phyloP scores from a whole-genome alignment of 2,888 invertebrate species.

The Trichogramma dendrolimi region DNA sequence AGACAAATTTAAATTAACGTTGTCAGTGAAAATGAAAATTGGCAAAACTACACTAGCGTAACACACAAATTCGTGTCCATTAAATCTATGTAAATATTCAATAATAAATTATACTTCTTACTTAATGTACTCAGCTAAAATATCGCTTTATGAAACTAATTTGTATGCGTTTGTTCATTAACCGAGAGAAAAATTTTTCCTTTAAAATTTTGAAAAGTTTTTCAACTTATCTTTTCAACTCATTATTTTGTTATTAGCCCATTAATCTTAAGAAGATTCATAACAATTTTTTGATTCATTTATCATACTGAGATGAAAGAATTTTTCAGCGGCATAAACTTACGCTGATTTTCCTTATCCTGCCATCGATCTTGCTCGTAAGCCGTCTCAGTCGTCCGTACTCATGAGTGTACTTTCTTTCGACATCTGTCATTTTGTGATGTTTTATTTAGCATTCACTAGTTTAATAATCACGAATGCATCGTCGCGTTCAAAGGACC shows the following conservation, averaged over 20 bases:
- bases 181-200: too few species aligned
- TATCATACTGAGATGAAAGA: too few species aligned
- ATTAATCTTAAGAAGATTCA: background rate
- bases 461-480: background rate
- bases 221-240: too few species aligned
- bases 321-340: conserved; percentile 46
- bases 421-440: conserved; percentile 43
- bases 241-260: too few species aligned
- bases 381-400: conserved; percentile 65
- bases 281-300: background rate
- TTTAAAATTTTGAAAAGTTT: too few species aligned
- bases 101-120: too few species aligned
- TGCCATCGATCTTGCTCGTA: conserved; percentile 61
- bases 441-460: background rate
- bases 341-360: conserved; percentile 67
- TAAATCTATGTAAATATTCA: background rate
- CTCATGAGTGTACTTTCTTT: conserved; percentile 62
- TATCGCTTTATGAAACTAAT: too few species aligned
- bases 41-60: background rate
- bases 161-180: too few species aligned
- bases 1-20: conserved; percentile 1
- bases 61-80: background rate
- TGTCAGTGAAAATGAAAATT: conserved; percentile 5
- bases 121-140: too few species aligned
- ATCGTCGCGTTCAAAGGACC: background rate